Evolutionary conservation across 2,113 vertebrate species (phyloP).

Genomic region (Bufo bufo): DNA sequence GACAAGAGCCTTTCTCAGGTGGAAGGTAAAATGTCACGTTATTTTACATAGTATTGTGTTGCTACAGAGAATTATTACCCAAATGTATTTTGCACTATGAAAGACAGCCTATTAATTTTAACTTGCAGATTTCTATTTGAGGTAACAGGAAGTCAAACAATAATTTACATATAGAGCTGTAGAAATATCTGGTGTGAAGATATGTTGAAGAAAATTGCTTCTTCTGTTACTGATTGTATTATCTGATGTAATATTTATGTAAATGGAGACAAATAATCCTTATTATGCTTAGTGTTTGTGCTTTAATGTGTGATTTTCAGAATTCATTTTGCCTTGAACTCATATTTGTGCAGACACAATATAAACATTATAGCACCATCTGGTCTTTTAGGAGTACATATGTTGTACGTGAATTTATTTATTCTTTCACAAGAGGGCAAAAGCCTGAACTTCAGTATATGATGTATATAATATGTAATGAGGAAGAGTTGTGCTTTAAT

Average conservation of each 20-base stretch:
- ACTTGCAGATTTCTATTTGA: not conserved
- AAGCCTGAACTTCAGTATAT: not conserved
- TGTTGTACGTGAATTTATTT: not conserved
- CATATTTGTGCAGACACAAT: not conserved
- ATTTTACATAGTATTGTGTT: not conserved
- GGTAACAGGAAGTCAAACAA: not conserved
- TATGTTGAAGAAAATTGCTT: not conserved
- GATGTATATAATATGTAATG: not conserved
- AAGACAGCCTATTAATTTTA: not conserved
- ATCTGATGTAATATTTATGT: conserved; percentile 43
- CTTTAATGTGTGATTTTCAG: not conserved
- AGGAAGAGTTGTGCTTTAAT: not conserved
- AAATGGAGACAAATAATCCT: conserved; percentile 34
- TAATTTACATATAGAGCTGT: not conserved
- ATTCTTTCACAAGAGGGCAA: not conserved
- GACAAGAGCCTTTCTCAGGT: not conserved
- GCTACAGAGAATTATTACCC: not conserved
- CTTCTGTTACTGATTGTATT: conserved; percentile 8
- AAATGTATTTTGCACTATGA: not conserved
- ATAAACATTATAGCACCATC: not conserved
- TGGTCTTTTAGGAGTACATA: not conserved
- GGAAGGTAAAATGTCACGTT: not conserved
- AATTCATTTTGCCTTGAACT: conserved; percentile 19
- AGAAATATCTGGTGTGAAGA: not conserved
- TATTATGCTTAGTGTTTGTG: conserved; percentile 19